Evolutionary conservation across 1,140 invertebrate species (phyloP), one percentile per base, ranked within the genome.

Genomic region (Zaprionus lachaisei): DNA sequence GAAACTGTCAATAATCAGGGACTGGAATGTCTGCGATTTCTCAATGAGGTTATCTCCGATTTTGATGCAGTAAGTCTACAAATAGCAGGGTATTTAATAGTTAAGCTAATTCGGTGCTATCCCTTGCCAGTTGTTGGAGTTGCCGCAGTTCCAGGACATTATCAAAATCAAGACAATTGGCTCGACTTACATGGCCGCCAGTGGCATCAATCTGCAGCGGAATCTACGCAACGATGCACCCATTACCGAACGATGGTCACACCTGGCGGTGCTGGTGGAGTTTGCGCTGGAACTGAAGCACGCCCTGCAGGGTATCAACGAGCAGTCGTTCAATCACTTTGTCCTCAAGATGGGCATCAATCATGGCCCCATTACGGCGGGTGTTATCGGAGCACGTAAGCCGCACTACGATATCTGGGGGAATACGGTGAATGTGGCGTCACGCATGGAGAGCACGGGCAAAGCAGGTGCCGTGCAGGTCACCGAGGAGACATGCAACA

Each of bases 121-220:
- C 1, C 14, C 1, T 20, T 2, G 58, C 79, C 12, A 98, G 97
- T 94, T 98, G 66, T 91, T 99, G 68, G 97, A 98, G 86, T 94
- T 96, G 65, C 94, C 95, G 0, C 96, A 97, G 91, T 98, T 97
- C 92, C 96, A 96, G 92, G 96, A 97, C 84, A 98, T 99, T 38
- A 98, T 98, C 62, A 99, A 99, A 94, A 99, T 99, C 57, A 99
- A 99, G 94, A 99, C 98, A 14, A 99, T 99, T 80, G 97, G 98
- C 28, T 98, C 98, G 1, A 99, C 98, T 0, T 99, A 99, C 91
- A 99, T 99, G 98, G 98, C 98, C 47, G 98, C 98, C 0, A 98
- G 97, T 78, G 98, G 98, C 47, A 94, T 98, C 77, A 97, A 97
- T 87, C 95, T 96, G 41, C 94, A 95, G 17, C 94, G 94, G 89